Evolutionary conservation across 2,888 invertebrate genomes (phyloP), one percentile per base, ranked within the genome.

Genomic region (Cabera pusaria): DNA sequence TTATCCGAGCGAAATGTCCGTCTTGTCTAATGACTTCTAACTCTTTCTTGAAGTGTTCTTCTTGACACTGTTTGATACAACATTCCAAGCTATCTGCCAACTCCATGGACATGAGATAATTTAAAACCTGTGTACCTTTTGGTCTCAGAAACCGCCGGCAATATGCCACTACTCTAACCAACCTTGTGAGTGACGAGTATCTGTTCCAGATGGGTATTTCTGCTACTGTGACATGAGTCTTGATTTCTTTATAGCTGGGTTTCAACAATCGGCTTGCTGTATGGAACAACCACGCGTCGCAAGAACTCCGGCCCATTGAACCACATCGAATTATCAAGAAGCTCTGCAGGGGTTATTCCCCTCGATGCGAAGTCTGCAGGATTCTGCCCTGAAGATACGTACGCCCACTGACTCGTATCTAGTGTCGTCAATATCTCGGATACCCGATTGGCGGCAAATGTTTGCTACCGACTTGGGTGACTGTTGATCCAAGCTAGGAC

Each of bases 281-380:
- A 32, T 6, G n/a, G 1, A 1, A 31, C 20, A 5, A 10, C 7
- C 46, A 27, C 18, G 43, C n/a, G 11, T 10, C 6, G 5, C 1
- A 29, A 10, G 16, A 35, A 42, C 9, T 19, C 7, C 6, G 44
- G 50, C 5, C 47, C 44, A 0, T 16, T 14, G 5, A 36, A 28
- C 44, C 47, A 47, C 6, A 42, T 28, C 7, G 4, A 25, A 3
- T 6, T 31, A 35, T 23, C 4, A 3, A 18, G 5, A 7, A 21
- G 27, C 26, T 22, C 11, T 10, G 17, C 20, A 24, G 1, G 35
- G 21, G 12, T 31, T 6, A 46, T n/a, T 6, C 49, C 49, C 7
- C 49, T 22, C 1, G 50, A 47, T 1, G 44, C 50, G 6, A 32
- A 42, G 9, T 50, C 50, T 5, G 46, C 46, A 16, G 44, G 49